Evolutionary conservation across 2,797 vertebrate genomes (phyloP).

Genomic region (Acipenser ruthenus): DNA sequence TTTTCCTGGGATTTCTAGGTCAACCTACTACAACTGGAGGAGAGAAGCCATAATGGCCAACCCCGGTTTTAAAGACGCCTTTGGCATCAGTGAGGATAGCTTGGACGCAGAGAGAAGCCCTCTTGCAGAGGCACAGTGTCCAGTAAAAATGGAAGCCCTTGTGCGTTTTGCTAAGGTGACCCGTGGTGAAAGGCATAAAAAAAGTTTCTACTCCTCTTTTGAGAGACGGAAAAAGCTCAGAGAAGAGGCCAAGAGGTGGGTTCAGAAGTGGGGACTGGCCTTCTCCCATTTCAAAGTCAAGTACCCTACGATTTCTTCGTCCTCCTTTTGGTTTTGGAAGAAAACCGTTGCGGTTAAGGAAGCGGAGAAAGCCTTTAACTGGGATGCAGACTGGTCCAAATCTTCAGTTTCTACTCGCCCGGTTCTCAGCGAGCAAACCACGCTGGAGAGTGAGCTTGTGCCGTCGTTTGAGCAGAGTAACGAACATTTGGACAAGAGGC

Average conservation of each 20-base stretch:
- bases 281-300: conserved; percentile 80
- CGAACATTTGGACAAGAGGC: conserved; percentile 12
- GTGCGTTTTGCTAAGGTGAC: conserved; percentile 23
- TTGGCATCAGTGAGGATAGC: conserved; percentile 51
- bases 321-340: conserved; percentile 84
- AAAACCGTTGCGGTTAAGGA: conserved; percentile 31
- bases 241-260: conserved; percentile 63
- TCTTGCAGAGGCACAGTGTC: conserved; percentile 14
- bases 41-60: conserved; percentile 74
- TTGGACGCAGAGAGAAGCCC: conserved; percentile 47
- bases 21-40: conserved; percentile 95
- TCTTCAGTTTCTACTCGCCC: conserved; percentile 17
- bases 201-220: conserved; percentile 49
- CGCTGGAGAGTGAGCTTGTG: conserved; percentile 1
- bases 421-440: conserved; percentile 8
- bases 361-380: conserved; percentile 23
- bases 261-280: conserved; percentile 65
- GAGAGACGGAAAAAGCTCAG: conserved; percentile 70
- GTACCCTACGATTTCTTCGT: conserved; percentile 72
- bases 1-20: conserved; percentile 88
- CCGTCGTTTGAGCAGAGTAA: conserved; percentile 29
- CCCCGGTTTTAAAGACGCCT: conserved; percentile 46
- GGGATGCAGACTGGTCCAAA: conserved; percentile 13
- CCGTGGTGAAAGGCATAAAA: conserved; percentile 41
- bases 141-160: not conserved